Base-by-base conservation (phyloP, 2,113 vertebrate species). In the Corydoras sp. region DNA sequence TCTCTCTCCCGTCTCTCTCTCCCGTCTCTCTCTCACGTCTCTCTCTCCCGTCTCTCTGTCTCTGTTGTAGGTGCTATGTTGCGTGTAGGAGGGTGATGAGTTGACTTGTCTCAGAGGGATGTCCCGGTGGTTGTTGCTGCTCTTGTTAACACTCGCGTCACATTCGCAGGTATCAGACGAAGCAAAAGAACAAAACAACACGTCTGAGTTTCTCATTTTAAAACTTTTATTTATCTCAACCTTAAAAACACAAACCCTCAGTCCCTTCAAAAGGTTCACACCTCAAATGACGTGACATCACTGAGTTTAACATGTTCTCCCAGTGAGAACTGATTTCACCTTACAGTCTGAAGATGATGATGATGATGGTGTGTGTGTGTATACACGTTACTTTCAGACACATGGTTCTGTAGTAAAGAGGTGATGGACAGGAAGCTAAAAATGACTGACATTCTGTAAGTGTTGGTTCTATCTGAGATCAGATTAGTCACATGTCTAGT, bases 131-230 rank as follows among this genome's bases (percentile, higher is more conserved):
- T 55, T 79, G 43, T 18, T 79, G 29, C 71, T 79, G 67, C 13
- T 74, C 54, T 67, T 79, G 54, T 43, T 79, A 69, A 60, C 55
- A 50, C 35, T 79, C 63, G 58, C 78, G 62, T 18, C 75, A 71
- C 65, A 77, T 64, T 63, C 74, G 35, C 74, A 79, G 78, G 78
- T 79, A 43, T 10, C 30, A 12, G 29, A 54, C 50, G 18, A 24
- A 71, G 1, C 7, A 43, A 0, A 43, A 43, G 7, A 5, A 43
- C 4, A 43, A 43, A 43, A 2, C 35, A 43, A 43, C 35, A 24
- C 18, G n/a, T n/a, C n/a, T n/a, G 18, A 43, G 35, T 43, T 43
- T 43, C 35, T 43, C 7, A 8, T 43, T 43, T 43, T 43, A 43
- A 43, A 43, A 43, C 35, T 43, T 43, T 43, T 24, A 24, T 24